phyloP scores from a whole-genome alignment of 1,140 invertebrate species.

The Drosophila nikananu region DNA sequence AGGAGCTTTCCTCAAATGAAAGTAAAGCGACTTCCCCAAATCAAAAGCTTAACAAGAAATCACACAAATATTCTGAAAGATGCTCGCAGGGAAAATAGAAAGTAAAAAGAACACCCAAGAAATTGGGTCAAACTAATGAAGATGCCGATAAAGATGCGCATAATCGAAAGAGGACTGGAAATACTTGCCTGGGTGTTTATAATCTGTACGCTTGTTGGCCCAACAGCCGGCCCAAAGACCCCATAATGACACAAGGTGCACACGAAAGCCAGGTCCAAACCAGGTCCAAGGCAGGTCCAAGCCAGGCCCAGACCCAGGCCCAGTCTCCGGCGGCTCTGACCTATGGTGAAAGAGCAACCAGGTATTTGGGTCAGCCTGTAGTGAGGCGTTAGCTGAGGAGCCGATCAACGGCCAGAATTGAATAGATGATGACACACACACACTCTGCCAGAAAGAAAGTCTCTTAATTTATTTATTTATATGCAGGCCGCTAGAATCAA shows the following conservation, averaged over 20 bases:
- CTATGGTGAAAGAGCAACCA: slow-evolving; percentile 53
- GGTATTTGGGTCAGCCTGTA: slow-evolving; percentile 71
- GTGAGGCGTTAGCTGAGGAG: slow-evolving; percentile 39
- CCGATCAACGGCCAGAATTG: slow-evolving; percentile 25
- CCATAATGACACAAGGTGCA: slow-evolving; percentile 76
- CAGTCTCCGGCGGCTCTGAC: slow-evolving; percentile 33
- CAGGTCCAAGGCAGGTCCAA: slow-evolving; percentile 6
- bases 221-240: slow-evolving; percentile 46
- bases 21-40: slow-evolving; percentile 65
- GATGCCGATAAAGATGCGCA: slow-evolving; percentile 71
- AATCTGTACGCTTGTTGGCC: slow-evolving; percentile 69
- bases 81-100: slow-evolving; percentile 72
- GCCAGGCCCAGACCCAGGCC: slow-evolving; percentile 15
- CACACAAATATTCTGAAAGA: slow-evolving; percentile 51
- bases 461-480: slow-evolving; percentile 81
- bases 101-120: slow-evolving; percentile 67
- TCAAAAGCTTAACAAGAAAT: slow-evolving; percentile 34
- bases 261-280: slow-evolving; percentile 37
- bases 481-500: slow-evolving; percentile 77
- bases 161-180: slow-evolving; percentile 64
- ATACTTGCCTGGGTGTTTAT: slow-evolving; percentile 60
- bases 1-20: slow-evolving; percentile 60
- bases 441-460: slow-evolving; percentile 70
- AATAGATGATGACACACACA: slow-evolving; percentile 68
- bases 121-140: slow-evolving; percentile 81